Base-by-base conservation (phyloP, 2,888 invertebrate genomes). In the Dione juno region DNA sequence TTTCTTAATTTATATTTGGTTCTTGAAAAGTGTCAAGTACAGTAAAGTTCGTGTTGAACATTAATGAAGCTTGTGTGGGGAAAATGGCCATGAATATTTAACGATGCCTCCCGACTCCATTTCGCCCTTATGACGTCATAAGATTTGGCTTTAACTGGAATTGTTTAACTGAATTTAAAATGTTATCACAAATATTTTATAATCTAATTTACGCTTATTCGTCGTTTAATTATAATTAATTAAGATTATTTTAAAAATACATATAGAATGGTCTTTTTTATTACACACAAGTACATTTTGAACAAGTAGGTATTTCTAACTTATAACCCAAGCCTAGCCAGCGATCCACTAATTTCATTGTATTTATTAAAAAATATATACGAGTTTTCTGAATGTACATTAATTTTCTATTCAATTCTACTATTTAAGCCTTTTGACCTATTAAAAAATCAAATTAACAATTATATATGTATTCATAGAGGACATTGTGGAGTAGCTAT, bases 61-160 rank as follows among this genome's bases (percentile, higher is more conserved):
- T 83, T 84, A 86, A 84, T 82, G 78, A 80, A 82, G 74, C 81
- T 79, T 77, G 81, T 85, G 84, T 85, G 78, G 78, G 80, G 76
- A 76, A 80, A 83, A 78, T 76, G 80, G 75, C 80, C 80, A 77
- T 85, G 84, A 90, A 89, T 88, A 82, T 87, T 87, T 76, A 88
- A 83, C 77, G 72, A 77, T 73, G 73, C 82, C 81, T 80, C 81
- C 82, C 77, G 79, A 63, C 70, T 70, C 77, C 74, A 78, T 77
- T 78, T 77, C 80, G 77, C 75, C 75, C 71, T 73, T 63, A 72
- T 88, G 86, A 87, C 87, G 85, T 85, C 82, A 85, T 74, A 79
- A 76, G 77, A 73, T 77, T 76, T 73, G 71, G 76, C 74, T 70
- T 16, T n/a, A 9, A 74, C 53, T 71, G 57, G 54, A 40, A 52